Conservation (phyloP, 2,113 vertebrate genomes). For the Atlantisia rogersi region DNA sequence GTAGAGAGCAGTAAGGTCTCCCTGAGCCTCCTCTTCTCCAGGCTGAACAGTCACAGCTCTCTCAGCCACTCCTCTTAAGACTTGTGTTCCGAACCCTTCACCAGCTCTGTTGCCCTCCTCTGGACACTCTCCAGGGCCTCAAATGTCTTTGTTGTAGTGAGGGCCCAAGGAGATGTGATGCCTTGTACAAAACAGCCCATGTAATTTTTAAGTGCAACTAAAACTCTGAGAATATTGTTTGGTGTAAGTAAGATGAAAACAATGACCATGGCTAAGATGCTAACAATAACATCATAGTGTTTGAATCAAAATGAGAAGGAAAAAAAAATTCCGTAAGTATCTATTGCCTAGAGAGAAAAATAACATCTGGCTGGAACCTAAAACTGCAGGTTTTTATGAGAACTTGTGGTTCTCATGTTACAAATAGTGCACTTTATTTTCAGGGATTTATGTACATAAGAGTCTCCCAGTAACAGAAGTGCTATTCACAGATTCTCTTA, state of each 20-base stretch:
- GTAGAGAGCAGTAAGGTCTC: no score
- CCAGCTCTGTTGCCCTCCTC: no score
- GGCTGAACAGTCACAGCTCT: no score
- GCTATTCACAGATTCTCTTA: neutral
- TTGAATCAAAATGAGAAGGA: neutral
- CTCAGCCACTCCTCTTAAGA: no score
- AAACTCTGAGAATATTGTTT: neutral
- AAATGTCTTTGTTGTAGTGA: no score
- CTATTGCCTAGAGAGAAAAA: neutral
- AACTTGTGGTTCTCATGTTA: neutral
- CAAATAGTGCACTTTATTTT: constrained; percentile 3
- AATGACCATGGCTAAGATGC: neutral
- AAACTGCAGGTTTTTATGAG: neutral
- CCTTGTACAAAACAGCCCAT: neutral
- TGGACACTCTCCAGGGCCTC: no score
- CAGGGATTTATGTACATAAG: neutral
- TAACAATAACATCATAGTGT: neutral
- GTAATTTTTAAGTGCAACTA: neutral
- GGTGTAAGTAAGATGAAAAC: neutral
- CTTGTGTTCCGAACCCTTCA: no score
- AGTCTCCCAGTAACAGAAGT: neutral
- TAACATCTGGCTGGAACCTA: neutral
- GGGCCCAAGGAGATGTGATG: neutral
- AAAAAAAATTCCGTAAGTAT: neutral
- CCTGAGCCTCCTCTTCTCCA: no score